A percentile compares a stretch with the other conserved stretches of the same genome.
Conservation (phyloP, 2,797 vertebrate genomes). For the Pygocentrus nattereri region DNA sequence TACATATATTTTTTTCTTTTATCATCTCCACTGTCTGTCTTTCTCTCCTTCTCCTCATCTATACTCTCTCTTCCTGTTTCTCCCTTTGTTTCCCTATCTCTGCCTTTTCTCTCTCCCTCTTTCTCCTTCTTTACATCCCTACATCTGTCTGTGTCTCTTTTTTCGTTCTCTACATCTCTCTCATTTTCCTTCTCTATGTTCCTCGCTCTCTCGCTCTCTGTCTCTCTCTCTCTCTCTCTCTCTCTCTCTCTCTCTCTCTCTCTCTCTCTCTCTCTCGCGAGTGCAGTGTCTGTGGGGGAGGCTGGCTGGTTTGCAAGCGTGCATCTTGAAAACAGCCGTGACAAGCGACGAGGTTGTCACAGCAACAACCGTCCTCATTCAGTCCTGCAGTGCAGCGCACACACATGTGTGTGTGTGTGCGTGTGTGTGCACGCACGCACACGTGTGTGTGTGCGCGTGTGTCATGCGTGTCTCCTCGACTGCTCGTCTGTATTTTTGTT, state of each 20-base stretch:
- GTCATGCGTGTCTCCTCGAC: slow-evolving; percentile 38
- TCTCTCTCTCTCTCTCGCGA: slow-evolving; percentile 7
- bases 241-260: neutral
- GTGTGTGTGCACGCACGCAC: slow-evolving; percentile 38
- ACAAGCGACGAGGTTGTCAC: slow-evolving; percentile 59
- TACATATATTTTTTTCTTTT: too few species aligned
- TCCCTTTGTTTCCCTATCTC: slow-evolving; percentile 22
- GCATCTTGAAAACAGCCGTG: slow-evolving; percentile 47
- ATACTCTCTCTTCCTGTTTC: neutral
- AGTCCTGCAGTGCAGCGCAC: slow-evolving; percentile 30
- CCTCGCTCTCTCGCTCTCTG: too few species aligned
- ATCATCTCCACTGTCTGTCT: too few species aligned
- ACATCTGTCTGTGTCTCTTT: neutral
- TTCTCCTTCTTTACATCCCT: too few species aligned
- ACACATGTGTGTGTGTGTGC: slow-evolving; percentile 35
- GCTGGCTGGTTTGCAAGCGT: slow-evolving; percentile 40
- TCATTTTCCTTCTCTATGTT: slow-evolving; percentile 10
- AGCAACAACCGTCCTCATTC: slow-evolving; percentile 56
- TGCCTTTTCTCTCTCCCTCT: neutral
- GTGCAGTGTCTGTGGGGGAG: slow-evolving; percentile 52
- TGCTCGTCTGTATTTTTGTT: slow-evolving; percentile 17
- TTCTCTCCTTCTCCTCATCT: too few species aligned
- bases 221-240: slow-evolving; percentile 1
- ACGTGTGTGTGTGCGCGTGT: slow-evolving; percentile 36
- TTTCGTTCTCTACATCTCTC: slow-evolving; percentile 3